These are phyloP conservation scores for Sebastes paucispinis DNA, from an alignment of 2,797 vertebrate genomes.

Conservation along the genomic window DNA sequence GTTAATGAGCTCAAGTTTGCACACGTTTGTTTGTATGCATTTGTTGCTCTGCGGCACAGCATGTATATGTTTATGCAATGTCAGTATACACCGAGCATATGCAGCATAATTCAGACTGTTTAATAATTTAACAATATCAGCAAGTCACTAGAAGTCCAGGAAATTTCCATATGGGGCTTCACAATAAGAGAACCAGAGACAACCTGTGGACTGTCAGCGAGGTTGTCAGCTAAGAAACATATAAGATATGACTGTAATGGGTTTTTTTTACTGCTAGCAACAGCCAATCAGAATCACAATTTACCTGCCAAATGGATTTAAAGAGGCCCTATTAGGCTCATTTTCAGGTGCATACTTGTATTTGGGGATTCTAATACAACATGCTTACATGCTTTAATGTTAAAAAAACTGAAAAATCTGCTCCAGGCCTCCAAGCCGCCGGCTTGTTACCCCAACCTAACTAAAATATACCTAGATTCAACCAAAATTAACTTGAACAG, in stretches of 20 bases:
- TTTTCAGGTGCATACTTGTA: too few species aligned
- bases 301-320: neutral
- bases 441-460: neutral
- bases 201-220: too few species aligned
- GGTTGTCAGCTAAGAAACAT: neutral
- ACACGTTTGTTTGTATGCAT: neutral
- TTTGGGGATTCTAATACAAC: too few species aligned
- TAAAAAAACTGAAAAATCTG: neutral
- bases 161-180: neutral
- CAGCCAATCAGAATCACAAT: neutral
- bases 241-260: neutral
- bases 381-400: too few species aligned
- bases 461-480: neutral
- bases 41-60: neutral
- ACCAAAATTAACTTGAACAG: neutral
- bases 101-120: neutral
- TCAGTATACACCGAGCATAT: neutral
- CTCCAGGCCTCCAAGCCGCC: neutral
- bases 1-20: constrained; percentile 9
- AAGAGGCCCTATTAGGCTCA: too few species aligned
- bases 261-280: neutral
- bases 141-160: neutral
- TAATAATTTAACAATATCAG: constrained; percentile 16
- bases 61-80: neutral
- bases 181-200: neutral